Evolutionary conservation across 1,140 invertebrate species (phyloP).

Genomic region (Lepidurus couesii): DNA sequence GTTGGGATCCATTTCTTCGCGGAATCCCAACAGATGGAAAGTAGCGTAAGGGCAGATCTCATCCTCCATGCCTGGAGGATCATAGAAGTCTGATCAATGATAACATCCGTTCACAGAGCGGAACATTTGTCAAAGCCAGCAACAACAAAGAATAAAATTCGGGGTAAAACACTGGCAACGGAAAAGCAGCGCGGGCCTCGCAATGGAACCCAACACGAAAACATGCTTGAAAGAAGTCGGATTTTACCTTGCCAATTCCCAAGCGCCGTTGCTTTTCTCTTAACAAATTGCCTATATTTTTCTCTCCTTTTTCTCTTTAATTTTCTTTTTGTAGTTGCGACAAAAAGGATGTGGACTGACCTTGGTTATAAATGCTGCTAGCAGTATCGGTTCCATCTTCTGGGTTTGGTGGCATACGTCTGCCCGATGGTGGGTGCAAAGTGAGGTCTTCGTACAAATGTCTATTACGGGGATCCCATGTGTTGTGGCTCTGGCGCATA

Average conservation of each 20-base stretch:
- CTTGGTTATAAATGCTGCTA: slow-evolving; percentile 8
- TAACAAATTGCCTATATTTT: background rate
- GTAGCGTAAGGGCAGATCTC: slow-evolving; percentile 91
- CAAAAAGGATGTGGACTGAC: background rate
- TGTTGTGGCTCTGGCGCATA: slow-evolving; percentile 59
- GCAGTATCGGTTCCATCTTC: slow-evolving; percentile 36
- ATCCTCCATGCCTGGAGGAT: slow-evolving; percentile 69
- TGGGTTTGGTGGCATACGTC: slow-evolving; percentile 47
- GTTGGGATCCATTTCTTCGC: slow-evolving; percentile 87
- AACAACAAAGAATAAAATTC: background rate
- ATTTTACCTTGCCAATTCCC: background rate
- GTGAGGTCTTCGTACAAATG: slow-evolving; percentile 79
- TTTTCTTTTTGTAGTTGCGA: background rate
- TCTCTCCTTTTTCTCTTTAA: background rate
- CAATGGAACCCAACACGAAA: slow-evolving; percentile 9
- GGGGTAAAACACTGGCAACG: slow-evolving; percentile 4
- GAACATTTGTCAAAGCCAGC: background rate
- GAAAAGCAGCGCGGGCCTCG: background rate
- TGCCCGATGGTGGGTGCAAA: slow-evolving; percentile 49
- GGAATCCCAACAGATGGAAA: slow-evolving; percentile 87
- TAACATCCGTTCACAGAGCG: background rate
- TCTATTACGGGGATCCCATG: slow-evolving; percentile 71
- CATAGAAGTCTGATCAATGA: slow-evolving; percentile 10
- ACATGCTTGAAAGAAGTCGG: background rate
- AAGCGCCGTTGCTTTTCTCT: slow-evolving; percentile 14